A percentile compares a stretch with the other conserved stretches of the same genome.
Evolutionary conservation across 2,888 invertebrate species (phyloP).

Genomic region (Hanleya hanleyi): DNA sequence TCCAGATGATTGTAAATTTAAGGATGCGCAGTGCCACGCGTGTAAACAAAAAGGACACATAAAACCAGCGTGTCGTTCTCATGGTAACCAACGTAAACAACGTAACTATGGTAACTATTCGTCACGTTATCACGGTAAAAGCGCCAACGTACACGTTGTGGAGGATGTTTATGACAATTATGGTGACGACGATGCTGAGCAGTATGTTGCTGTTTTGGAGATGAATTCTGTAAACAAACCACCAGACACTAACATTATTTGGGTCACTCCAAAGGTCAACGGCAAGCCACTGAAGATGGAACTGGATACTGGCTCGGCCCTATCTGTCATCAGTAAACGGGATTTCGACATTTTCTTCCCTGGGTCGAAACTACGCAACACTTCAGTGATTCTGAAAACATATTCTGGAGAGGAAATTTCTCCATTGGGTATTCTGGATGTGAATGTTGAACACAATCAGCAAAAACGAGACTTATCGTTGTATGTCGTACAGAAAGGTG

Average conservation of each 20-base stretch:
- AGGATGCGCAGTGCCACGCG: constrained; percentile 6
- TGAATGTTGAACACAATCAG: background rate
- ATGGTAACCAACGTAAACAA: too few relatives aligned
- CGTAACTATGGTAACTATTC: too few relatives aligned
- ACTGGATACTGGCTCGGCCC: constrained; percentile 24
- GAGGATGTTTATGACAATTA: too few relatives aligned
- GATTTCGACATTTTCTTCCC: too few relatives aligned
- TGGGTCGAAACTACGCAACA: too few relatives aligned
- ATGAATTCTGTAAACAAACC: too few relatives aligned
- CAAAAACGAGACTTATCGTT: background rate
- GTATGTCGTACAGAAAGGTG: background rate
- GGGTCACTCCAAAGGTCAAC: constrained; percentile 13
- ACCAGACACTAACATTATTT: too few relatives aligned
- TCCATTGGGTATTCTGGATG: background rate
- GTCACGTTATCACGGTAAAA: too few relatives aligned
- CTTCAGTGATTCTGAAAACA: background rate
- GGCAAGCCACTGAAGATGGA: constrained; percentile 32
- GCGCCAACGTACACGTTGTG: too few relatives aligned
- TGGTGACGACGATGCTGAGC: too few relatives aligned
- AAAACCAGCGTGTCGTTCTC: too few relatives aligned
- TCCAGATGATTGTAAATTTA: constrained; percentile 12
- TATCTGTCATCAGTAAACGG: background rate
- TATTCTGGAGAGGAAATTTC: background rate
- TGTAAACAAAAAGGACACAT: constrained; percentile 18
- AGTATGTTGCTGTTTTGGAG: too few relatives aligned